Conservation (phyloP, 2,888 invertebrate species). For the Epiblema foenella region DNA sequence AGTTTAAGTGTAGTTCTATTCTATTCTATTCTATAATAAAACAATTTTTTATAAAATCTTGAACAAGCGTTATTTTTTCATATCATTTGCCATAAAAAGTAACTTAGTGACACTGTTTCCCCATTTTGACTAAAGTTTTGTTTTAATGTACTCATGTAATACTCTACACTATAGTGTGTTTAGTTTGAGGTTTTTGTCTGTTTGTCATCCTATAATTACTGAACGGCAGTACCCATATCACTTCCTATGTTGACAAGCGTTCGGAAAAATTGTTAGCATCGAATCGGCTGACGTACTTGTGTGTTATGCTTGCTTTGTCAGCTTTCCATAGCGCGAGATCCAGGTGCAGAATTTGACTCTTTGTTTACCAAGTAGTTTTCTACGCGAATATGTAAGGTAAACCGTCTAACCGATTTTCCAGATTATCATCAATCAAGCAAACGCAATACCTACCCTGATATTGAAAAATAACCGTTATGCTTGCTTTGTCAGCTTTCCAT, state of each 20-base stretch:
- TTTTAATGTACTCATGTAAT: neutral
- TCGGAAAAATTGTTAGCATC: constrained; percentile 14
- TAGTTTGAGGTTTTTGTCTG: neutral
- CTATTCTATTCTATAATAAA: too few relatives aligned
- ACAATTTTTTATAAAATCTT: neutral
- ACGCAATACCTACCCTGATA: neutral
- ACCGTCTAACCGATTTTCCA: neutral
- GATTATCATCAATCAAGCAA: neutral
- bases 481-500: constrained; percentile 30
- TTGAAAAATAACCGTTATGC: constrained; percentile 6
- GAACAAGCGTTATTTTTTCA: neutral
- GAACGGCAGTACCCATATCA: neutral
- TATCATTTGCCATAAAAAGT: too few relatives aligned
- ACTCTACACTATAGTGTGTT: neutral
- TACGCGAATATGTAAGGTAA: neutral
- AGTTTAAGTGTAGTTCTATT: too few relatives aligned
- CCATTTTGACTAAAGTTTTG: too few relatives aligned
- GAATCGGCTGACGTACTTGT: constrained; percentile 15
- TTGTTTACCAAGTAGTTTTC: neutral
- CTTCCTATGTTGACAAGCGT: constrained; percentile 3
- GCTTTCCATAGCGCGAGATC: constrained; percentile 20
- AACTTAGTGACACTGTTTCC: too few relatives aligned
- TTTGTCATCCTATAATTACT: neutral
- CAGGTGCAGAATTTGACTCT: neutral
- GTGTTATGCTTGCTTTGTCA: constrained; percentile 31